phyloP scores from a whole-genome alignment of 2,888 invertebrate species.

The Anarsia innoxiella region DNA sequence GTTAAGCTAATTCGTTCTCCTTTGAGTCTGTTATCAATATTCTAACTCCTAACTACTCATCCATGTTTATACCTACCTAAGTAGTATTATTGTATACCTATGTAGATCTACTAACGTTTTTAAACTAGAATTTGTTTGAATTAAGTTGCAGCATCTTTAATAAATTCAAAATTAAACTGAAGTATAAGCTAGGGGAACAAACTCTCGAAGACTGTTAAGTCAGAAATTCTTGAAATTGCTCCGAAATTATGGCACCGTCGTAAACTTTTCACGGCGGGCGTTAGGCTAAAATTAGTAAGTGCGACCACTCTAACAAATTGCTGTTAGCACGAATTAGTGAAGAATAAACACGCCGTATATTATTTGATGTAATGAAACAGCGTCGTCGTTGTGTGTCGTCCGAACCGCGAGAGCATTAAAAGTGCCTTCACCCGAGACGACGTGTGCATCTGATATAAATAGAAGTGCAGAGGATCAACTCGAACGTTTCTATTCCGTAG shows the following conservation, averaged over 20 bases:
- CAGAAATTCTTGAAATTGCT: constrained; percentile 67
- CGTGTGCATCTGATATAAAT: constrained; percentile 68
- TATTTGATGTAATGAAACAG: constrained; percentile 34
- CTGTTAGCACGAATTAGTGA: constrained; percentile 61
- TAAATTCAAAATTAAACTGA: constrained; percentile 44
- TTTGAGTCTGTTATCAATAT: too few species aligned
- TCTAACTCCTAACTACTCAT: too few species aligned
- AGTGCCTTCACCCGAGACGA: constrained; percentile 72
- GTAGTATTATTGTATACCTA: too few species aligned
- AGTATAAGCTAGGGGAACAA: constrained; percentile 44
- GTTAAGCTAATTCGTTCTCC: too few species aligned
- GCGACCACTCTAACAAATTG: constrained; percentile 62
- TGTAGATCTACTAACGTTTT: too few species aligned
- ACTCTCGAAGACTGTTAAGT: constrained; percentile 54
- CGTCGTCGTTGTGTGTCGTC: constrained; percentile 38
- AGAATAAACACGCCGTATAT: constrained; percentile 53
- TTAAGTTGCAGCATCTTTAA: constrained; percentile 8
- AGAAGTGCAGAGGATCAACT: constrained; percentile 57
- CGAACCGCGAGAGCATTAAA: constrained; percentile 61
- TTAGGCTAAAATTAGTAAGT: constrained; percentile 66
- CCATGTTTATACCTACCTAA: too few species aligned
- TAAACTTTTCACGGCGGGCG: constrained; percentile 58
- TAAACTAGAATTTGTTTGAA: too few species aligned
- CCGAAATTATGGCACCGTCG: constrained; percentile 66
- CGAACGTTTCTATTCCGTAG: constrained; percentile 67